A percentile compares a stretch with the other conserved stretches of the same genome.
Conservation (phyloP, 92 coral and sea anemone species). For the Porites evermanni region DNA sequence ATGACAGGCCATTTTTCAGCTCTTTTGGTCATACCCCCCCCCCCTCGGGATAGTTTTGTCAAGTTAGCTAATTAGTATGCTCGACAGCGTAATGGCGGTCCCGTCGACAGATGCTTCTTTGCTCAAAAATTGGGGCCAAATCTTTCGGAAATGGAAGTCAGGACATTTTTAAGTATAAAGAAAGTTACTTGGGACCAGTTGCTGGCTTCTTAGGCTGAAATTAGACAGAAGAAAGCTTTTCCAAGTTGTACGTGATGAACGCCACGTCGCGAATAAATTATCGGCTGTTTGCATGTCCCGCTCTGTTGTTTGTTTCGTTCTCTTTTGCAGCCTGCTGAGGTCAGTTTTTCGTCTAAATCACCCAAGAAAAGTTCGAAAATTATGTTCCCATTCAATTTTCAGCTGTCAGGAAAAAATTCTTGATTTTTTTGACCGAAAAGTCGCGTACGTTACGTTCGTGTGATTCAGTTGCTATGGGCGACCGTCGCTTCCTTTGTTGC, state of each 20-base stretch:
- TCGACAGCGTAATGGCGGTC: no score
- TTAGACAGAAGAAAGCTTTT: conserved; percentile 12
- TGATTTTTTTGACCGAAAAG: not conserved
- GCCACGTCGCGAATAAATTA: conserved; percentile 6
- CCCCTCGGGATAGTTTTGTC: not conserved
- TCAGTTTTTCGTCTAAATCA: conserved; percentile 1
- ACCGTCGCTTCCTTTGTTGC: no score
- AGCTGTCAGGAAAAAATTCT: not conserved
- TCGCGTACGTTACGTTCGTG: not conserved
- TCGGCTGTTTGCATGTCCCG: not conserved
- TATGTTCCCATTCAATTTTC: conserved; percentile 8
- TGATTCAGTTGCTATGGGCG: no score
- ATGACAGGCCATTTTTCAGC: conserved; percentile 3
- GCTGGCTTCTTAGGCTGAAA: not conserved
- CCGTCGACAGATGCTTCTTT: not conserved
- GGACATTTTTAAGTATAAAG: conserved; percentile 9
- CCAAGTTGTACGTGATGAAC: conserved; percentile 2
- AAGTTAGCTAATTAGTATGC: not conserved
- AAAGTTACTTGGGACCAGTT: not conserved
- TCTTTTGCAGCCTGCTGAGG: conserved; percentile 4
- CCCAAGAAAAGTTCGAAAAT: conserved; percentile 2
- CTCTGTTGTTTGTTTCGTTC: not conserved
- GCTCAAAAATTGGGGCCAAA: conserved; percentile 21
- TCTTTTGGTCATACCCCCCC: not conserved
- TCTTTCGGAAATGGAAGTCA: conserved; percentile 8